phyloP scores from a whole-genome alignment of 92 coral and sea anemone genomes.

The Zoanthus sansibaricus region DNA sequence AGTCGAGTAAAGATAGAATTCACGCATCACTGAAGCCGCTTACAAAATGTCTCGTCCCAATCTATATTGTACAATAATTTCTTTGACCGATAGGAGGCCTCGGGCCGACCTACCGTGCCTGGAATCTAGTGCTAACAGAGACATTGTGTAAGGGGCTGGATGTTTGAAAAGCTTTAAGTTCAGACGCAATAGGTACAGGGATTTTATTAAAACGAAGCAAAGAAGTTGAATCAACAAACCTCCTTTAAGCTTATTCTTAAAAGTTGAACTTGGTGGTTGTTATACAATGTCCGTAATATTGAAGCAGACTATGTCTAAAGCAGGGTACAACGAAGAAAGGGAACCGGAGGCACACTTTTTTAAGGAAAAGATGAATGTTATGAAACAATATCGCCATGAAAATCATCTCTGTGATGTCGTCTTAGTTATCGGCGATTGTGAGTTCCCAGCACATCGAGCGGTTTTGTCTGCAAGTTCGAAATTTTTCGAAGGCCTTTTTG shows the following conservation, averaged over 20 bases:
- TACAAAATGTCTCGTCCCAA: no score
- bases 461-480: slow-evolving; percentile 13
- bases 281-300: background rate
- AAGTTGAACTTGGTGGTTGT: background rate
- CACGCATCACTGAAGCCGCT: no score
- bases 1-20: no score
- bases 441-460: slow-evolving; percentile 22
- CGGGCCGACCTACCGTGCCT: no score
- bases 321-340: slow-evolving; percentile 19
- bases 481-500: slow-evolving; percentile 40
- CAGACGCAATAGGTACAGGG: no score
- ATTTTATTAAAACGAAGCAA: no score
- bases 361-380: background rate
- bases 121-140: no score
- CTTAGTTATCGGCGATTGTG: background rate
- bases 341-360: background rate
- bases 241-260: background rate
- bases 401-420: slow-evolving; percentile 24
- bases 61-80: no score
- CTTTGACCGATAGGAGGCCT: no score
- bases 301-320: slow-evolving; percentile 7
- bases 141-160: no score
- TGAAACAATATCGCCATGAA: slow-evolving; percentile 42
- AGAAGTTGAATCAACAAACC: no score
- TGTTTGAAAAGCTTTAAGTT: no score